A percentile compares a stretch with the other conserved stretches of the same genome.
phyloP scores from a whole-genome alignment of 2,888 invertebrate species.

The Oxyteleia sp. region DNA sequence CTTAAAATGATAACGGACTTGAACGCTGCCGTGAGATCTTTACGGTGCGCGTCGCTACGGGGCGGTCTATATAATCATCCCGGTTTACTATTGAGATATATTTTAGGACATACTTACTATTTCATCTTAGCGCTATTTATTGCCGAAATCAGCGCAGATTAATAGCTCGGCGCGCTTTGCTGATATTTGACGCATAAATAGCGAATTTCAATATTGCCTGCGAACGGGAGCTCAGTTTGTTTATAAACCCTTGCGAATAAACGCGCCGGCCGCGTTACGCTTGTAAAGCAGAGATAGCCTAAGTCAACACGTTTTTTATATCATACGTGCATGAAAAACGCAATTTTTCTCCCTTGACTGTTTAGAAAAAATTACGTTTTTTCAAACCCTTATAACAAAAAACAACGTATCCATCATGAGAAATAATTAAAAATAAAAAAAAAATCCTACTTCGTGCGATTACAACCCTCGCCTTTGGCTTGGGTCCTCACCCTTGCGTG shows the following conservation, averaged over 20 bases:
- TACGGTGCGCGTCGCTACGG: slow-evolving; percentile 39
- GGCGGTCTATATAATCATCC: slow-evolving; percentile 58
- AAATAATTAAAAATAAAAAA: too few species aligned
- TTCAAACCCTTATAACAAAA: too few species aligned
- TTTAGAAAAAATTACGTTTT: too few species aligned
- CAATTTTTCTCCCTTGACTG: too few species aligned
- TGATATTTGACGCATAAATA: slow-evolving; percentile 1
- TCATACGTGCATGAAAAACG: too few species aligned
- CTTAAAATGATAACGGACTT: slow-evolving; percentile 70
- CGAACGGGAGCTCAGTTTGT: neutral
- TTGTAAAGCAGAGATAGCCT: neutral
- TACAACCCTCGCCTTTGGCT: too few species aligned
- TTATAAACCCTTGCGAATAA: too few species aligned
- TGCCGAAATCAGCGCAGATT: slow-evolving; percentile 40
- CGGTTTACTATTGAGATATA: slow-evolving; percentile 62
- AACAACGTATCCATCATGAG: too few species aligned
- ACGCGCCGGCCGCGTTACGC: too few species aligned
- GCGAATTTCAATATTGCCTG: neutral
- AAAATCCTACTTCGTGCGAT: too few species aligned
- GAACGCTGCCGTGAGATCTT: slow-evolving; percentile 63
- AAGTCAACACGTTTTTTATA: slow-evolving; percentile 24
- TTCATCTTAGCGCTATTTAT: slow-evolving; percentile 46
- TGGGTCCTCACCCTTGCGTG: too few species aligned
- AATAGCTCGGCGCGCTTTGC: neutral
- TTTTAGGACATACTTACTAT: slow-evolving; percentile 52